Conservation (phyloP, 2,888 invertebrate genomes). For the Empis livida region DNA sequence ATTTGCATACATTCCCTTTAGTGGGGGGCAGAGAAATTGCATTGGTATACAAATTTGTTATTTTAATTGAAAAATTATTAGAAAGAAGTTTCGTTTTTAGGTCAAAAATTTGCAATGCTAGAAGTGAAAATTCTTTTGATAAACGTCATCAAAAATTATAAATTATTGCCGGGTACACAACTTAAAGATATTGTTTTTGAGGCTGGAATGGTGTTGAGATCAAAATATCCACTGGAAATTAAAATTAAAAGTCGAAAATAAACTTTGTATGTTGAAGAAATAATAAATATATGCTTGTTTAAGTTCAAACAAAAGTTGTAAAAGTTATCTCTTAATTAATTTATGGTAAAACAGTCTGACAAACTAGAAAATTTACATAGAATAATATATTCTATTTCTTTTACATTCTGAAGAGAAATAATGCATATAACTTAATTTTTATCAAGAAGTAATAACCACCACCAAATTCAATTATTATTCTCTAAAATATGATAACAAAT, state of each 20-base stretch:
- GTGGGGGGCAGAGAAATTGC: constrained; percentile 55
- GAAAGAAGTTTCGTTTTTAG: constrained; percentile 23
- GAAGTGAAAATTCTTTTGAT: constrained; percentile 49
- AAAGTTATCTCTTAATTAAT: too few species aligned
- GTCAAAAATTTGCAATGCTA: constrained; percentile 51
- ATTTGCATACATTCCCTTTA: constrained; percentile 52
- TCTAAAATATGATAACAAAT: too few species aligned
- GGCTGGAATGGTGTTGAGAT: constrained; percentile 39
- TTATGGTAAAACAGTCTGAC: too few species aligned
- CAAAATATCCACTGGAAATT: constrained; percentile 31
- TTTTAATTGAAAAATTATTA: neutral
- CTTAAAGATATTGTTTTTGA: constrained; percentile 34
- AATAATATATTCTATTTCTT: too few species aligned
- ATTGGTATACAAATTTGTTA: constrained; percentile 38
- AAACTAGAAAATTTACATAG: too few species aligned
- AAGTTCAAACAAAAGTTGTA: too few species aligned
- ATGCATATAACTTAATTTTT: too few species aligned
- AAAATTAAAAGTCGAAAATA: constrained; percentile 8
- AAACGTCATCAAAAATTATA: constrained; percentile 41
- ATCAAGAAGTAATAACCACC: too few species aligned
- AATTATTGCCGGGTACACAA: constrained; percentile 37
- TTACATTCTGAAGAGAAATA: too few species aligned
- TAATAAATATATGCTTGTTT: too few species aligned
- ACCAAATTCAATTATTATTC: too few species aligned
- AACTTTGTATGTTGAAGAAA: too few species aligned